Percentiles rank a stretch among this genome's conserved stretches.
Evolutionary conservation across 2,797 vertebrate species (phyloP).

Genomic region (Clangula hyemalis): DNA sequence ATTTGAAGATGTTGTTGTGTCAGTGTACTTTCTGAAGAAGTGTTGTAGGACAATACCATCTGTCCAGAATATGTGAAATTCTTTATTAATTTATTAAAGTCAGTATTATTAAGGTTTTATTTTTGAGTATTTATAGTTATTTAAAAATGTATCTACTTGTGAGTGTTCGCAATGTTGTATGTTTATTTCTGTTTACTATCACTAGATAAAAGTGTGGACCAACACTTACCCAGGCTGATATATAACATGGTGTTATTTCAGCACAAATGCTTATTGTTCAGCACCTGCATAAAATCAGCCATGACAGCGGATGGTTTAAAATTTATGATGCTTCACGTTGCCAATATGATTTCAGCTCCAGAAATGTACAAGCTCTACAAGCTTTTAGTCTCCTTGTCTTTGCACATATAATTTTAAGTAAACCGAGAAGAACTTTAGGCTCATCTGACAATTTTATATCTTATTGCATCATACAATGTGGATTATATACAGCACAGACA

Average conservation of each 20-base stretch:
- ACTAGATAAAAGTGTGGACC: not conserved
- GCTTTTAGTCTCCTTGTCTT: not conserved
- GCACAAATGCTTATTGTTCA: not conserved
- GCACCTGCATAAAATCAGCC: not conserved
- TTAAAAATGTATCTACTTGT: not conserved
- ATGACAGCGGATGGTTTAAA: slow-evolving; percentile 11
- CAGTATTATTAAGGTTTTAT: not conserved
- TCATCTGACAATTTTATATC: slow-evolving; percentile 53
- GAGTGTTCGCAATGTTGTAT: not conserved
- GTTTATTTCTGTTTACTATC: not conserved
- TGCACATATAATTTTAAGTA: slow-evolving; percentile 22
- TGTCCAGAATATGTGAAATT: not conserved
- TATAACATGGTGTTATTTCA: not conserved
- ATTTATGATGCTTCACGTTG: slow-evolving; percentile 20
- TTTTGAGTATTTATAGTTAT: not conserved
- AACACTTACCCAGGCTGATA: not conserved
- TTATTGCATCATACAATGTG: slow-evolving; percentile 26
- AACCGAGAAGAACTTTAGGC: not conserved
- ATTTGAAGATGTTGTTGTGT: not conserved
- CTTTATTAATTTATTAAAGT: not conserved
- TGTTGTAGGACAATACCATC: not conserved
- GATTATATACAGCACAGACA: slow-evolving; percentile 26
- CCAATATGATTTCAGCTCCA: slow-evolving; percentile 13
- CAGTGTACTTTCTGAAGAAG: not conserved
- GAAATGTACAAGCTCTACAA: not conserved